These are phyloP conservation scores for Plutella xylostella DNA, from an alignment of 2,888 invertebrate species.

Conservation along the genomic window DNA sequence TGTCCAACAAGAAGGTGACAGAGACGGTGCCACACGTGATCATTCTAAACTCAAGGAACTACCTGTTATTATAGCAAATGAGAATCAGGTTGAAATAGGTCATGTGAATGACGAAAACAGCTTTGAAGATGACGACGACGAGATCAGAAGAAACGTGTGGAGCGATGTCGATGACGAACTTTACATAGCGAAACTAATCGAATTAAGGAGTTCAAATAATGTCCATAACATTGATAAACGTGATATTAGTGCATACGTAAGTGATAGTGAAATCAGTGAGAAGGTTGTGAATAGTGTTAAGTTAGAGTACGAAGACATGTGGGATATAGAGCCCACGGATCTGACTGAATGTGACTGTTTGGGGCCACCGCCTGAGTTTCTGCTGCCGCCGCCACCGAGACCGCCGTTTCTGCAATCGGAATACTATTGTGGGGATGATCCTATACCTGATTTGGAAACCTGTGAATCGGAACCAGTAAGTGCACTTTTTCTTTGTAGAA, in stretches of 20 bases:
- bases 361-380: conserved; percentile 80
- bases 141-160: conserved; percentile 58
- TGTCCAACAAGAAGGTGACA: conserved; percentile 5
- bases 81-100: not conserved
- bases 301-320: conserved; percentile 72
- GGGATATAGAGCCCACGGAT: conserved; percentile 78
- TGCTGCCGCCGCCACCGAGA: conserved; percentile 79
- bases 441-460: conserved; percentile 77
- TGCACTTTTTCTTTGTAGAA: conserved; percentile 23
- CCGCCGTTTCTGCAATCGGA: conserved; percentile 79
- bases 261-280: conserved; percentile 61
- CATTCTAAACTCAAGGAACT: not conserved
- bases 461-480: conserved; percentile 84
- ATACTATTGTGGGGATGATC: conserved; percentile 77
- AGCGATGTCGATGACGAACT: conserved; percentile 62
- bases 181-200: conserved; percentile 59
- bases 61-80: conserved; percentile 11
- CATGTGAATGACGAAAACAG: conserved; percentile 21
- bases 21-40: not conserved
- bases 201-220: conserved; percentile 56
- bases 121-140: conserved; percentile 44
- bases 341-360: conserved; percentile 81
- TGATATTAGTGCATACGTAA: conserved; percentile 50
- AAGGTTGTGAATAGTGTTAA: conserved; percentile 69
- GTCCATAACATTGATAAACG: conserved; percentile 54